A percentile compares a stretch with the other conserved stretches of the same genome.
Conservation (phyloP, 2,797 vertebrate genomes). For the Fundulus diaphanus region DNA sequence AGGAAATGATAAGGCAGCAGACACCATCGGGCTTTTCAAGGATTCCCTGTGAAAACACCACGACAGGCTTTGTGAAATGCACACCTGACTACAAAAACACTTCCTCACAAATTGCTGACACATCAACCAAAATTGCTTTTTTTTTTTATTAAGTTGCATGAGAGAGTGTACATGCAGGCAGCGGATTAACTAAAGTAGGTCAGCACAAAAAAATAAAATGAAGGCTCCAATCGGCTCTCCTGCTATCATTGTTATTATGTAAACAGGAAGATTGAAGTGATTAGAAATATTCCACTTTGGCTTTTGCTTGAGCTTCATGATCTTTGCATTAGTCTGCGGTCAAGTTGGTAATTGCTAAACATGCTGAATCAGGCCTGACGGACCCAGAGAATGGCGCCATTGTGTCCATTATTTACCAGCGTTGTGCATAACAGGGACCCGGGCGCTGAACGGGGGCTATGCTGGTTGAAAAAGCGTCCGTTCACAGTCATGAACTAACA, state of each 20-base stretch:
- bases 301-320: slow-evolving; percentile 24
- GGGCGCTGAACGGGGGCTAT: slow-evolving; percentile 1
- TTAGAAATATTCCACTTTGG: slow-evolving; percentile 37
- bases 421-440: slow-evolving; percentile 25
- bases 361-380: slow-evolving; percentile 19
- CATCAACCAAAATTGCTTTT: background rate
- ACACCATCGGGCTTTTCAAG: background rate
- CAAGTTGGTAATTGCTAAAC: slow-evolving; percentile 24
- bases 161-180: background rate
- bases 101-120: background rate
- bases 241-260: slow-evolving; percentile 35
- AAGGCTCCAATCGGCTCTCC: slow-evolving; percentile 34
- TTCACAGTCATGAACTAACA: slow-evolving; percentile 1
- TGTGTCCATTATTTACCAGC: slow-evolving; percentile 31
- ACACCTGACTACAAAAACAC: slow-evolving; percentile 7
- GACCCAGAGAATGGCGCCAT: slow-evolving; percentile 24
- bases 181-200: slow-evolving; percentile 50
- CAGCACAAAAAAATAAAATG: slow-evolving; percentile 29
- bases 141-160: background rate
- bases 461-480: slow-evolving; percentile 1
- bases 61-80: slow-evolving; percentile 13
- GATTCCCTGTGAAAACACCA: background rate
- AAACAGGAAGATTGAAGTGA: slow-evolving; percentile 47
- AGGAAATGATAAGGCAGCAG: slow-evolving; percentile 27
- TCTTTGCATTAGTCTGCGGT: slow-evolving; percentile 40